phyloP scores from a whole-genome alignment of 2,113 vertebrate genomes.

The Pedionomus torquatus region DNA sequence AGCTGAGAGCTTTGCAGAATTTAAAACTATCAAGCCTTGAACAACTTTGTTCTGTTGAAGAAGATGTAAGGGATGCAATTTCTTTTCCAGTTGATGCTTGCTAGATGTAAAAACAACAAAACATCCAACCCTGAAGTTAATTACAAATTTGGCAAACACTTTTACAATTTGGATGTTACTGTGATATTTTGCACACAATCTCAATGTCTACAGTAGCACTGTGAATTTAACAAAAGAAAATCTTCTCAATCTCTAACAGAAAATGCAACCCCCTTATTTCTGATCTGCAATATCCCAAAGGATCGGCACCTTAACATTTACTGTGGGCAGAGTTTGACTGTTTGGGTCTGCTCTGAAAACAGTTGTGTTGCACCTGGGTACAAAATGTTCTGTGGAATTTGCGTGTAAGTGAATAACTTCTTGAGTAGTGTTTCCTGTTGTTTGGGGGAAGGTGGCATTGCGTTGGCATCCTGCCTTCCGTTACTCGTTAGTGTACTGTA shows the following conservation, averaged over 20 bases:
- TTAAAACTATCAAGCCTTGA: slow-evolving; percentile 17
- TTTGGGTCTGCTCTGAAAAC: neutral
- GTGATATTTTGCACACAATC: neutral
- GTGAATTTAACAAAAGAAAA: neutral
- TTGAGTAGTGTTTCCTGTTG: neutral
- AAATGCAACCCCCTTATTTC: neutral
- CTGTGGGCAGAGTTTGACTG: neutral
- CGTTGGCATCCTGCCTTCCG: neutral
- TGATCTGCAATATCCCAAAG: neutral
- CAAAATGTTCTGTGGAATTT: neutral
- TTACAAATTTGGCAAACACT: neutral
- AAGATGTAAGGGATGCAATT: neutral
- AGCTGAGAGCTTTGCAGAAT: neutral
- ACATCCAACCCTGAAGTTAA: neutral
- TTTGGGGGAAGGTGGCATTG: neutral
- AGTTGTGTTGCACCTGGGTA: neutral
- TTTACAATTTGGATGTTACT: neutral
- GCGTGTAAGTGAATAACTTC: neutral
- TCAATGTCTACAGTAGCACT: neutral
- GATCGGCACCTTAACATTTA: neutral
- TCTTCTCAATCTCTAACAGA: neutral
- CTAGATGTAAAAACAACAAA: neutral
- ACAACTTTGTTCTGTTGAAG: neutral
- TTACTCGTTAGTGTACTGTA: neutral
- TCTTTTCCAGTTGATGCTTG: slow-evolving; percentile 9